Base-by-base conservation (phyloP, 2,113 vertebrate genomes). In the Aythya baeri region DNA sequence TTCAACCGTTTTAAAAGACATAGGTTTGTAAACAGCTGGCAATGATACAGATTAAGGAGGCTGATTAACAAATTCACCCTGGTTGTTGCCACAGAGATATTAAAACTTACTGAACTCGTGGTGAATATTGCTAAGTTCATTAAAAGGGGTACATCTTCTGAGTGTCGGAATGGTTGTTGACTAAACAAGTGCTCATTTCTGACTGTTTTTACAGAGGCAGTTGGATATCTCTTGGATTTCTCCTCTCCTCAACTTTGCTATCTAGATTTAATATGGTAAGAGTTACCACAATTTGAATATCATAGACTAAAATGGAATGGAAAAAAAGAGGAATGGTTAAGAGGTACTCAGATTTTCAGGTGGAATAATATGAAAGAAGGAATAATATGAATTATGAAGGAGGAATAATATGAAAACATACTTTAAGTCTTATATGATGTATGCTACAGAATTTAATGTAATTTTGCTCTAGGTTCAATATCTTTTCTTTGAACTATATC, bases 11-110 rank as follows among this genome's bases (percentile, higher is more conserved):
- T 88, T 91, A 65, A 90, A 91, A 94, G 66, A 73, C 50, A 63
- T 61, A 63, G 22, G 32, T 86, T 93, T 95, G 29, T 71, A 88
- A 93, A 80, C 79, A 68, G 29, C 46, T 94, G 66, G 32, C 81
- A 92, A 91, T 86, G 62, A 67, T 66, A 86, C 34, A 86, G 90
- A 94, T 88, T 81, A 83, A 65, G 68, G 65, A 93, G 43, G 14
- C 27, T 91, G 90, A 94, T 91, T 93, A 95, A 61, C 57, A 83
- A 90, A 75, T 90, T 83, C 68, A 74, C 2, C 2, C 20, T 77
- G 73, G 61, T 84, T 68, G 49, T 78, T 86, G 77, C 75, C 83
- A 86, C 23, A 86, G 49, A n/a, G 32, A 44, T 46, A 90, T 78
- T 68, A 90, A 83, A 58, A 54, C n/a, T 94, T 96, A 75, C 57